Conservation (phyloP, 2,797 vertebrate genomes). For the Pangasius sanitwongsei region DNA sequence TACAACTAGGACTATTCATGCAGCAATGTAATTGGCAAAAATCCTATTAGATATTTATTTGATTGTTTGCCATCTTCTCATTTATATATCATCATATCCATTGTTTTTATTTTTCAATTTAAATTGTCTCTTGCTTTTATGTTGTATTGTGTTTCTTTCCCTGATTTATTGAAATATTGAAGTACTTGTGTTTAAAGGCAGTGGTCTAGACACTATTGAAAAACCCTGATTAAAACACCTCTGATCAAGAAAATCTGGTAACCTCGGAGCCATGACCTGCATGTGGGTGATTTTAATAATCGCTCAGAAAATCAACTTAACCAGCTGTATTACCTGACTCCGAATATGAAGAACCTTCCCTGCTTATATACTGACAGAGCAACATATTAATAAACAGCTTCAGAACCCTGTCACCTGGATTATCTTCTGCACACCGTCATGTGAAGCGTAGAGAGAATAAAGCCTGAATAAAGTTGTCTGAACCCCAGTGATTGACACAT, state of each 20-base stretch:
- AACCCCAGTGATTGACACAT: conserved; percentile 22
- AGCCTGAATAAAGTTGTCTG: neutral
- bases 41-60: neutral
- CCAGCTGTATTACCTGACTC: neutral
- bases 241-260: neutral
- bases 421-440: neutral
- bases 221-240: neutral
- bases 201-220: neutral
- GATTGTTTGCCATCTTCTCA: neutral
- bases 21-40: neutral
- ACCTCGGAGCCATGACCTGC: neutral
- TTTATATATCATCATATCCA: neutral
- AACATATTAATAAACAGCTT: conserved; percentile 1
- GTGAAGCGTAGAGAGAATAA: neutral
- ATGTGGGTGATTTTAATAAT: neutral
- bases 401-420: neutral
- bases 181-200: neutral
- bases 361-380: neutral
- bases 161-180: neutral
- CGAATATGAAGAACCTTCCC: neutral
- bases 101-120: neutral
- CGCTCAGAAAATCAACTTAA: neutral
- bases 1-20: neutral
- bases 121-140: neutral
- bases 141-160: neutral